Conservation (phyloP, 2,113 vertebrate species). For the Corydoras maculifer region DNA sequence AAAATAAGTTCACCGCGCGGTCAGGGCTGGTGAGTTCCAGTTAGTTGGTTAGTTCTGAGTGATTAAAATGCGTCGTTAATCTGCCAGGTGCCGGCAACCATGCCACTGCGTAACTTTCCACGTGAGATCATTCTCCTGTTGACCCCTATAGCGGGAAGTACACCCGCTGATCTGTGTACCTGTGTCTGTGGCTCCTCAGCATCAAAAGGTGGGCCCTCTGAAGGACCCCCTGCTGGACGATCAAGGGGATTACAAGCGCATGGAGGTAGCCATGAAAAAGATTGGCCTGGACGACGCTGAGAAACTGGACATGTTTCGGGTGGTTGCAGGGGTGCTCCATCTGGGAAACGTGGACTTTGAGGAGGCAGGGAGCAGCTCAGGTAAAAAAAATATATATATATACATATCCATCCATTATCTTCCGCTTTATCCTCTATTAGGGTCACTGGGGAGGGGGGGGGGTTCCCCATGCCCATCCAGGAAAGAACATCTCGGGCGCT, state of each 20-base stretch:
- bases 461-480: too few relatives aligned
- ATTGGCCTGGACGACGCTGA: constrained; percentile 89
- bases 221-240: constrained; percentile 95
- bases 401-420: too few relatives aligned
- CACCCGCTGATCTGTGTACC: background rate
- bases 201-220: constrained; percentile 81
- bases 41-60: background rate
- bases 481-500: too few relatives aligned
- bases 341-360: constrained; percentile 98
- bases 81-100: too few relatives aligned
- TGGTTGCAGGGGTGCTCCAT: constrained; percentile 93
- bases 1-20: too few relatives aligned
- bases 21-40: too few relatives aligned
- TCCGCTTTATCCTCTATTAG: too few relatives aligned
- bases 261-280: constrained; percentile 95
- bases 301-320: constrained; percentile 92
- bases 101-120: too few relatives aligned
- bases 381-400: constrained; percentile 52
- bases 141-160: background rate
- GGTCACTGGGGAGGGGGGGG: too few relatives aligned
- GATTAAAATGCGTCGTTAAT: too few relatives aligned
- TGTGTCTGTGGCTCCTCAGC: constrained; percentile 58
- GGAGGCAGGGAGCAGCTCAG: constrained; percentile 92
- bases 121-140: too few relatives aligned
- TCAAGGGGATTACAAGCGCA: constrained; percentile 86